Conservation (phyloP, 1,140 invertebrate species). For the Diorhabda elongata region DNA sequence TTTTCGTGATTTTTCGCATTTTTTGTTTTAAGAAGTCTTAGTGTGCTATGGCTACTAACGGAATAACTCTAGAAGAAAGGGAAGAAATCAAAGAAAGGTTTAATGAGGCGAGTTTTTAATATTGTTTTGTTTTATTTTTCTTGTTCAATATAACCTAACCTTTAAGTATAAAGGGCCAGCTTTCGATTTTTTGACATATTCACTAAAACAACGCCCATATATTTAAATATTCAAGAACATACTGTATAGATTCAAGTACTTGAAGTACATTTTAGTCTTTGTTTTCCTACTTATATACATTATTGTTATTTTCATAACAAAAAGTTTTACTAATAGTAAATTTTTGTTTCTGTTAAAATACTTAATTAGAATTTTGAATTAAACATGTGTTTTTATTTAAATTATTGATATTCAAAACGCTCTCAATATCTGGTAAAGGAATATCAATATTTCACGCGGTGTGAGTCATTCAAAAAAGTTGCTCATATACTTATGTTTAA, state of each 20-base stretch:
- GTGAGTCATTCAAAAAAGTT: conserved; percentile 1
- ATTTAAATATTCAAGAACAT: not conserved
- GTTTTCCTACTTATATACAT: no score
- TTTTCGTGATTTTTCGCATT: conserved; percentile 20
- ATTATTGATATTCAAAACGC: no score
- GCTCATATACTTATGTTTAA: not conserved
- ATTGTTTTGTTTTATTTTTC: conserved; percentile 10
- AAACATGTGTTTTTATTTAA: no score
- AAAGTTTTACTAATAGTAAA: no score
- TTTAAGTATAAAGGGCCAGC: not conserved
- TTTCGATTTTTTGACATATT: conserved; percentile 5
- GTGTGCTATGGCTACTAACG: conserved; percentile 28
- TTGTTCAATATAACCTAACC: conserved; percentile 7
- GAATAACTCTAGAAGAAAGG: conserved; percentile 43
- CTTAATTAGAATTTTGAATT: no score
- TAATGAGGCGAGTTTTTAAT: conserved; percentile 35
- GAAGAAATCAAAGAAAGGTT: conserved; percentile 47
- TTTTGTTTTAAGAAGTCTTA: conserved; percentile 34
- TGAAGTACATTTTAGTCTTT: no score
- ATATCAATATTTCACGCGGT: conserved; percentile 3
- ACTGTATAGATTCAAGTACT: no score
- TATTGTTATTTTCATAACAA: no score
- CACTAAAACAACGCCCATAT: not conserved
- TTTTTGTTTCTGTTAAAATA: no score
- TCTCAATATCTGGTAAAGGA: not conserved